A percentile compares a stretch with the other conserved stretches of the same genome.
Conservation (phyloP, 1,140 invertebrate species). For the Apocrypta bakeri region DNA sequence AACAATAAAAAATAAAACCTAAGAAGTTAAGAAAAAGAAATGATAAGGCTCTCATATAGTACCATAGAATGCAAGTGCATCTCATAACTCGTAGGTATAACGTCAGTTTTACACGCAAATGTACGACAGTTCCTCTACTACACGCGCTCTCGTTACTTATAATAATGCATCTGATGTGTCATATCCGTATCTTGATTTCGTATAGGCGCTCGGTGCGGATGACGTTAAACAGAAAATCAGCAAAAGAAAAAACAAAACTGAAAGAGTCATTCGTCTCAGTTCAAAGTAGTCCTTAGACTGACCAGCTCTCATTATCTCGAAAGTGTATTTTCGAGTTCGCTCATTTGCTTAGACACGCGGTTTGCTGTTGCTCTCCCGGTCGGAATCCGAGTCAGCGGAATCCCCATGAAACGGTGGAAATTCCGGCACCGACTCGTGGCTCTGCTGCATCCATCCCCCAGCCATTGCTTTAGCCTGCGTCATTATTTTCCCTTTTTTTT, state of each 20-base stretch:
- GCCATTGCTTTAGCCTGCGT: conserved; percentile 70
- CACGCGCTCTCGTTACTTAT: conserved; percentile 18
- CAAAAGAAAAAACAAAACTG: conserved; percentile 7
- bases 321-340: not conserved
- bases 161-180: not conserved
- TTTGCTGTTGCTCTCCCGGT: conserved; percentile 72
- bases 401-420: conserved; percentile 68
- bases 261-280: not conserved
- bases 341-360: conserved; percentile 67
- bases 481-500: conserved; percentile 63
- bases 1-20: conserved; percentile 38
- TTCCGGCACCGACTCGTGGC: conserved; percentile 69
- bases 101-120: conserved; percentile 11
- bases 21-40: conserved; percentile 8
- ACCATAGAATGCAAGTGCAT: not conserved
- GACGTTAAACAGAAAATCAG: not conserved
- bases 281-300: conserved; percentile 19
- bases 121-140: not conserved
- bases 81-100: not conserved
- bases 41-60: conserved; percentile 5
- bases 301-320: not conserved
- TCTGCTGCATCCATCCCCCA: conserved; percentile 69
- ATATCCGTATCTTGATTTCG: not conserved
- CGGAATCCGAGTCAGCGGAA: conserved; percentile 73
- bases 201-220: not conserved